phyloP scores from a whole-genome alignment of 2,797 vertebrate genomes.

The Gadopsis marmoratus region DNA sequence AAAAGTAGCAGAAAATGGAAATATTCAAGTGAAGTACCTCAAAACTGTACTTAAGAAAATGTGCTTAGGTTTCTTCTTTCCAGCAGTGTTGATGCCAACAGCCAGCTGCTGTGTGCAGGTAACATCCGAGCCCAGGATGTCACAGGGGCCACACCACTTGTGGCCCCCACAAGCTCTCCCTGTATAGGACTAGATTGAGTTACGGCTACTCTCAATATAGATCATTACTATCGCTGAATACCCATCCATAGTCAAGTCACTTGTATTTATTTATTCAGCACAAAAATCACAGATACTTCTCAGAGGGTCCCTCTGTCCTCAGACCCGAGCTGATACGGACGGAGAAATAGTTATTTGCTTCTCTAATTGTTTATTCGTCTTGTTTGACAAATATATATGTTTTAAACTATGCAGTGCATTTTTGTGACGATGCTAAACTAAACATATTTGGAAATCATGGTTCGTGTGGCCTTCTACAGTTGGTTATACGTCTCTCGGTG shows the following conservation, averaged over 20 bases:
- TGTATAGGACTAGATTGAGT: constrained; percentile 46
- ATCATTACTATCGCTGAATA: not conserved
- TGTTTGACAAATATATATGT: not conserved
- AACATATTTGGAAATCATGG: not conserved
- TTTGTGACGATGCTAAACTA: not conserved
- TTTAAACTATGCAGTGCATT: accelerated
- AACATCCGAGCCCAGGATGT: constrained; percentile 21
- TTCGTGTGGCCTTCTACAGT: not conserved
- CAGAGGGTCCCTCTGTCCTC: not conserved
- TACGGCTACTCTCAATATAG: not conserved
- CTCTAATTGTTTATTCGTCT: accelerated
- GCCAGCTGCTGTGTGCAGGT: constrained; percentile 12
- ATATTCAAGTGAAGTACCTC: no score
- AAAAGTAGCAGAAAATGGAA: no score
- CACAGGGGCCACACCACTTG: constrained; percentile 40
- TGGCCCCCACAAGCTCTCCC: constrained; percentile 65
- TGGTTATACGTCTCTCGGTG: constrained; percentile 1
- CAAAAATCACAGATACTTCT: not conserved
- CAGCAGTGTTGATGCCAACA: not conserved
- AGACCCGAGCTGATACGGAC: not conserved
- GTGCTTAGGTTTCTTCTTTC: no score
- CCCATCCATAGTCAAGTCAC: no score
- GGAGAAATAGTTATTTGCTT: not conserved
- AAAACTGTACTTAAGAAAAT: no score
- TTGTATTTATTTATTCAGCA: not conserved